Conservation (phyloP, 1,140 invertebrate species). For the Gryllus bimaculatus region DNA sequence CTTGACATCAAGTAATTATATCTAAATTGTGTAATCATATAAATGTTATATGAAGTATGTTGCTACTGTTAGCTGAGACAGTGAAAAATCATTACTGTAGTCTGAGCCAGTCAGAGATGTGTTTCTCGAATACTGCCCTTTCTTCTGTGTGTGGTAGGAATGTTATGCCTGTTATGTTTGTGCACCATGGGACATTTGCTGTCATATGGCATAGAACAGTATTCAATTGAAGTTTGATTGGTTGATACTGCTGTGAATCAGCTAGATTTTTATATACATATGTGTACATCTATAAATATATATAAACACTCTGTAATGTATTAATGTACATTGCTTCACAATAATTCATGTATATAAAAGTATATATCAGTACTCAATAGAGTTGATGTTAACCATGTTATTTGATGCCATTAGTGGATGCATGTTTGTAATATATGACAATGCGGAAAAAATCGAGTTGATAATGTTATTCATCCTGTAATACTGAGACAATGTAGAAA, state of each 20-base stretch:
- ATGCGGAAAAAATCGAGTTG: background rate
- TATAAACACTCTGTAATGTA: background rate
- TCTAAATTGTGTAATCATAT: background rate
- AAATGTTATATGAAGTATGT: constrained; percentile 6
- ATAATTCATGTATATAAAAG: background rate
- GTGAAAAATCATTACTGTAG: background rate
- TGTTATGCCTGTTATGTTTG: background rate
- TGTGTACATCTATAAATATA: background rate
- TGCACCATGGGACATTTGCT: background rate
- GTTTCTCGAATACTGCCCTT: background rate
- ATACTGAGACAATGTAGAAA: background rate
- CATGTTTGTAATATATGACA: background rate
- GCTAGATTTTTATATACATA: constrained; percentile 6
- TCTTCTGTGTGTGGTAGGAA: background rate
- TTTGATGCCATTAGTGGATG: background rate
- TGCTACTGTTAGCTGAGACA: background rate
- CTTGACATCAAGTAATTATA: background rate
- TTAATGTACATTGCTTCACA: constrained; percentile 5
- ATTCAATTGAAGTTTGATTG: constrained; percentile 1
- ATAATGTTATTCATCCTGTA: background rate
- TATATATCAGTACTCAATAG: background rate
- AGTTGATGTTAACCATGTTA: constrained; percentile 5
- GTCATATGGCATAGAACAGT: background rate
- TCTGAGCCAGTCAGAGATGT: background rate
- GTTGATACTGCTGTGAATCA: background rate